Evolutionary conservation across 2,797 vertebrate species (phyloP), one percentile per base, ranked within the genome.

Genomic region (Semotilus atromaculatus): DNA sequence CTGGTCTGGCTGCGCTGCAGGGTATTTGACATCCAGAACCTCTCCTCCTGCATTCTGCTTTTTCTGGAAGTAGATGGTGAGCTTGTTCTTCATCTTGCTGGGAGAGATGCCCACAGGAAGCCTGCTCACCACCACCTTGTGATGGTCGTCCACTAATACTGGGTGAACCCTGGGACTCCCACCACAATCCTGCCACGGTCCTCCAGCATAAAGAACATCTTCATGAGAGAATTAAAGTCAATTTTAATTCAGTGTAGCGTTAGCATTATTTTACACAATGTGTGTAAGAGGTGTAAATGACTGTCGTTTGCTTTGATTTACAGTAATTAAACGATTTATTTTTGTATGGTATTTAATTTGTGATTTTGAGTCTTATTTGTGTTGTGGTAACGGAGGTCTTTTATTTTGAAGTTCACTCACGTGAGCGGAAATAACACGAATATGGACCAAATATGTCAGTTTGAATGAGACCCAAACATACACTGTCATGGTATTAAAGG

Each of bases 21-120:
- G 92, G 85, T 91, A 93, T 23, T 77, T 88, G 26, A 92, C 81
- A 21, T 88, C 80, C 82, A 89, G 29, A 11, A 93, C 90, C 74
- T 93, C 92, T 14, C 91, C 90, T 7, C 91, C 92, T 36, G 89
- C 85, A n/a, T 89, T 91, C 34, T 86, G 84, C 66, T 84, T 86
- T 60, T 87, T 85, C 84, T 93, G 92, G 66, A 93, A 93, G 86
- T 90, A 89, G 77, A 92, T 90, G 66, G 89, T 92, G 55, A 92
- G 89, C 67, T 92, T 92, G 82, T 91, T 92, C 87, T 88, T 92
- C 83, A 91, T 89, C 71, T 53, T 89, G 26, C 58, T 64, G 19
- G 84, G 86, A 53, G 89, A 81, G 34, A 89, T 36, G 0, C 82
- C 90, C 48, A 29, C 58, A 43, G 92, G 92, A 36, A 92, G 89